Conservation (phyloP, 2,888 invertebrate genomes). For the Oscheius sp. region DNA sequence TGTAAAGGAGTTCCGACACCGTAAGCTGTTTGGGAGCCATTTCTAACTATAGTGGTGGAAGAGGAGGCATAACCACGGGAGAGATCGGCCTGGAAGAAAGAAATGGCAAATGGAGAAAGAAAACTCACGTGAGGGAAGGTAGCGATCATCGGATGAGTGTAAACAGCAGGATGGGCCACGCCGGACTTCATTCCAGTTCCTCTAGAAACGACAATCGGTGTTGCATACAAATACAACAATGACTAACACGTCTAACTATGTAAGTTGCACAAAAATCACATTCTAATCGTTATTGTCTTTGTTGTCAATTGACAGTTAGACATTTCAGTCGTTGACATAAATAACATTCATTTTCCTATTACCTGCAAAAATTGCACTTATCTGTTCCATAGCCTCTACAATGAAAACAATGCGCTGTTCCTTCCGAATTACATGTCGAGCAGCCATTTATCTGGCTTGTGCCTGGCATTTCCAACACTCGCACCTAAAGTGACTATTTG, state of each 20-base stretch:
- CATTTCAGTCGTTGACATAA: neutral
- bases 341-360: neutral
- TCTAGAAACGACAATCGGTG: no score
- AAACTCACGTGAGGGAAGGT: conserved; percentile 64
- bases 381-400: conserved; percentile 69
- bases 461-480: conserved; percentile 65
- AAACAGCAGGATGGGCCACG: conserved; percentile 70
- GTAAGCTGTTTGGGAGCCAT: conserved; percentile 52
- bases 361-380: conserved; percentile 68
- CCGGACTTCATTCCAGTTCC: conserved; percentile 71
- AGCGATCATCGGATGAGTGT: conserved; percentile 70
- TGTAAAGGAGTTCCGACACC: conserved; percentile 70
- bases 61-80: conserved; percentile 65
- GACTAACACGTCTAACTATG: no score
- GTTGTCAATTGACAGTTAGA: no score
- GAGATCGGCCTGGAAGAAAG: conserved; percentile 51
- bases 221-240: neutral
- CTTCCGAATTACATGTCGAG: conserved; percentile 63
- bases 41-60: conserved; percentile 59
- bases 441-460: conserved; percentile 60
- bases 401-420: conserved; percentile 68
- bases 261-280: no score
- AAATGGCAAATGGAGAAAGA: neutral
- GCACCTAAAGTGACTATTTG: conserved; percentile 57
- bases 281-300: no score